Percentiles rank a stretch among this genome's conserved stretches.
Conservation (phyloP, 2,113 vertebrate species). For the Monarcha castaneiventris region DNA sequence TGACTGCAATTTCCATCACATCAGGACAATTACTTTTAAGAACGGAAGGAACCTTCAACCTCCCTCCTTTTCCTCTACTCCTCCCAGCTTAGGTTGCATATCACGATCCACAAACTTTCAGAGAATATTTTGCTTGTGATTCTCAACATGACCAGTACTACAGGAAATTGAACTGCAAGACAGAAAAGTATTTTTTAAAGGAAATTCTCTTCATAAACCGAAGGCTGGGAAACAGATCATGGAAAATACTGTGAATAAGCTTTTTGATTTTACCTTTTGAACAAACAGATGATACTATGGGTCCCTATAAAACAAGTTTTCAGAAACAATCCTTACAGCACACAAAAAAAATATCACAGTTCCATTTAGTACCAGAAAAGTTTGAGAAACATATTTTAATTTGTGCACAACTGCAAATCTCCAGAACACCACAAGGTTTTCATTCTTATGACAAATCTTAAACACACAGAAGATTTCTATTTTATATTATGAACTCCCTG, state of each 20-base stretch:
- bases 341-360: background rate
- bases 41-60: conserved; percentile 61
- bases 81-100: conserved; percentile 55
- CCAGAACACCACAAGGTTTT: background rate
- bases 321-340: conserved; percentile 30
- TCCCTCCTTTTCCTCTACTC: conserved; percentile 52
- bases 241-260: conserved; percentile 64
- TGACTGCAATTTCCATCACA: conserved; percentile 66
- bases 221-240: conserved; percentile 68
- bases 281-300: conserved; percentile 14
- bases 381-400: background rate
- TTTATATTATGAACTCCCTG: background rate
- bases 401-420: background rate
- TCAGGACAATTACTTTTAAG: conserved; percentile 55
- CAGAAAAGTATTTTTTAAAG: conserved; percentile 56
- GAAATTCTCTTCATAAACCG: conserved; percentile 50
- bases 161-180: conserved; percentile 74
- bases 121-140: conserved; percentile 44
- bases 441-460: background rate
- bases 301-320: conserved; percentile 21
- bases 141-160: conserved; percentile 47
- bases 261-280: conserved; percentile 52
- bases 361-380: background rate
- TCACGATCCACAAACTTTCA: conserved; percentile 13
- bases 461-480: background rate